These are phyloP conservation scores for Buathra laborator DNA, from an alignment of 2,888 invertebrate genomes.

Conservation along the genomic window DNA sequence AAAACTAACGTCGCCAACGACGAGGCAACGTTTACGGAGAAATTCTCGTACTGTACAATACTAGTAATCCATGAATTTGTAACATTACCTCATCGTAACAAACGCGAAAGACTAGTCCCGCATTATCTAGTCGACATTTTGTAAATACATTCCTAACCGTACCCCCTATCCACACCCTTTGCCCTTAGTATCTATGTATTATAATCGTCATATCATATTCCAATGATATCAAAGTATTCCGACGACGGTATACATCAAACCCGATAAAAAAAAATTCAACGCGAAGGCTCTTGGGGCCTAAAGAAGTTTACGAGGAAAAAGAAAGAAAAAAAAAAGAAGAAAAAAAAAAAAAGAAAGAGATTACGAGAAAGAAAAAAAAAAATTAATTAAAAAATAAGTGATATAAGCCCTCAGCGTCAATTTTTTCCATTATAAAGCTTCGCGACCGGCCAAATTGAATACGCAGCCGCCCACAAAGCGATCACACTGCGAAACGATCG, in stretches of 20 bases:
- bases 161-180: too few species aligned
- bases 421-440: slow-evolving; percentile 75
- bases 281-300: slow-evolving; percentile 28
- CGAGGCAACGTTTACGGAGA: not conserved
- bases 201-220: slow-evolving; percentile 47
- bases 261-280: slow-evolving; percentile 38
- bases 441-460: slow-evolving; percentile 69
- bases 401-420: slow-evolving; percentile 79
- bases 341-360: slow-evolving; percentile 51
- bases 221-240: slow-evolving; percentile 32
- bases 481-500: slow-evolving; percentile 24
- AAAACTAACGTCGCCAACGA: too few species aligned
- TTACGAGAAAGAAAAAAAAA: slow-evolving; percentile 28
- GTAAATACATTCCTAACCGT: slow-evolving; percentile 30
- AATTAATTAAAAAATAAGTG: slow-evolving; percentile 44
- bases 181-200: slow-evolving; percentile 21
- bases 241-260: slow-evolving; percentile 24
- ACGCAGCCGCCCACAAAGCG: slow-evolving; percentile 42
- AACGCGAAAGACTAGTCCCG: slow-evolving; percentile 18
- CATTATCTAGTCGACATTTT: slow-evolving; percentile 59
- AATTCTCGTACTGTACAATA: slow-evolving; percentile 24
- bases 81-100: slow-evolving; percentile 39
- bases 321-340: slow-evolving; percentile 1
- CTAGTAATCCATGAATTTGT: slow-evolving; percentile 31
- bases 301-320: slow-evolving; percentile 24